Percentiles rank a stretch among this genome's conserved stretches.
Conservation (phyloP, 2,888 invertebrate species). For the Xylocampa areola region DNA sequence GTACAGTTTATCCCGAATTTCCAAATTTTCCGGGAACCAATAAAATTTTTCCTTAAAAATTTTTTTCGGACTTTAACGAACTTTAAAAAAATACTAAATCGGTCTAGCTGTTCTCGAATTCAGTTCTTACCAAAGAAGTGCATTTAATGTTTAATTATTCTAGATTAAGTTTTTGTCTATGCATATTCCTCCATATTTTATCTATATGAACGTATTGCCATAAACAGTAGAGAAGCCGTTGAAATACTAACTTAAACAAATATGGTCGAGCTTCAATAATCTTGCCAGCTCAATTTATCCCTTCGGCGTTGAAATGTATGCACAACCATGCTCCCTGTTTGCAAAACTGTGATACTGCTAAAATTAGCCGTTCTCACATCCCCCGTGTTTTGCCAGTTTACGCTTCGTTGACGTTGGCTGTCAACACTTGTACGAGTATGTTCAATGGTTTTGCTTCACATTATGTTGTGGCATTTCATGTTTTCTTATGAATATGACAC, state of each 20-base stretch:
- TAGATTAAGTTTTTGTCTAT: no score
- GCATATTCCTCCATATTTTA: no score
- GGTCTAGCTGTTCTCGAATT: no score
- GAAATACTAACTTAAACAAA: conserved; percentile 61
- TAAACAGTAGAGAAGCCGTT: conserved; percentile 26
- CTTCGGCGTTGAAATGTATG: conserved; percentile 58
- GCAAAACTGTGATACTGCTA: conserved; percentile 63
- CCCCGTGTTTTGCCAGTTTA: conserved; percentile 55
- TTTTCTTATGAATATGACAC: conserved; percentile 7
- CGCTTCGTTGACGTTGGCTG: conserved; percentile 43
- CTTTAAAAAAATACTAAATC: no score
- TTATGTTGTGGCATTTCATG: conserved; percentile 4
- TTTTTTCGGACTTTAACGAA: no score
- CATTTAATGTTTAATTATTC: no score
- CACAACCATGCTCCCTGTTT: conserved; percentile 62
- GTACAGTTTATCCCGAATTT: no score
- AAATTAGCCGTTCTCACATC: conserved; percentile 64
- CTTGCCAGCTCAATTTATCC: conserved; percentile 63
- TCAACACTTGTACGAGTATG: conserved; percentile 34
- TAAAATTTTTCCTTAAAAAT: no score
- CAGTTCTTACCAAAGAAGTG: no score
- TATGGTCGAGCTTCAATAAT: conserved; percentile 58
- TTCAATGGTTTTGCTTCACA: conserved; percentile 11
- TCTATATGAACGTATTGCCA: not conserved
- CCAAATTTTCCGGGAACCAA: no score